Evolutionary conservation across 2,797 vertebrate genomes (phyloP).

Genomic region (Xenops minutus): DNA sequence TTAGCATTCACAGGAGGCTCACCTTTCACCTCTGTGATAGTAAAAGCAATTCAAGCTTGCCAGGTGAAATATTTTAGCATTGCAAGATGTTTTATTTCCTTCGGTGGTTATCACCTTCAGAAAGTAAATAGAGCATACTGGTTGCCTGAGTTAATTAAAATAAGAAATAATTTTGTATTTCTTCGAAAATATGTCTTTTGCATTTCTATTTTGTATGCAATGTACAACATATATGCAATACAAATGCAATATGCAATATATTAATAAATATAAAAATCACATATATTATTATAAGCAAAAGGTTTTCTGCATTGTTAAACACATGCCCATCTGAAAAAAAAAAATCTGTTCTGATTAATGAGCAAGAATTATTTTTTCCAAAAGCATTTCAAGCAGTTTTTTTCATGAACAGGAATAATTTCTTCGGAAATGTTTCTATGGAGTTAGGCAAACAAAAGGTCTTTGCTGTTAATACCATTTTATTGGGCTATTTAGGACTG

Average conservation of each 20-base stretch:
- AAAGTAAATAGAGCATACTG: neutral
- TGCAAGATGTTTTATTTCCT: neutral
- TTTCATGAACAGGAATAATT: neutral
- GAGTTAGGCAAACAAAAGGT: neutral
- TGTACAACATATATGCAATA: neutral
- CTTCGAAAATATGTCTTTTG: neutral
- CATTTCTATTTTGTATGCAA: neutral
- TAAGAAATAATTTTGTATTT: neutral
- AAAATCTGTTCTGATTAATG: neutral
- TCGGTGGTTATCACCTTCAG: neutral
- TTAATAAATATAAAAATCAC: neutral
- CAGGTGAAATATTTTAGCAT: neutral
- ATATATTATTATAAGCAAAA: neutral
- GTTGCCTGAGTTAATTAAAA: neutral
- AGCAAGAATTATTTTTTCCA: neutral
- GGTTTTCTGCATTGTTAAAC: neutral
- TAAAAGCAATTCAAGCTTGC: neutral
- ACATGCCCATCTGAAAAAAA: neutral
- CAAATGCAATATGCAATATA: neutral
- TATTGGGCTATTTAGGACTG: neutral
- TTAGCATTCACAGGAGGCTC: neutral
- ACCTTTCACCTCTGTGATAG: neutral
- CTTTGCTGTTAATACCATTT: neutral
- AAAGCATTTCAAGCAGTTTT: neutral
- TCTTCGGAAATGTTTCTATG: neutral